A percentile compares a stretch with the other conserved stretches of the same genome.
Evolutionary conservation across 2,797 vertebrate species (phyloP).

Genomic region (Hirundo rustica): DNA sequence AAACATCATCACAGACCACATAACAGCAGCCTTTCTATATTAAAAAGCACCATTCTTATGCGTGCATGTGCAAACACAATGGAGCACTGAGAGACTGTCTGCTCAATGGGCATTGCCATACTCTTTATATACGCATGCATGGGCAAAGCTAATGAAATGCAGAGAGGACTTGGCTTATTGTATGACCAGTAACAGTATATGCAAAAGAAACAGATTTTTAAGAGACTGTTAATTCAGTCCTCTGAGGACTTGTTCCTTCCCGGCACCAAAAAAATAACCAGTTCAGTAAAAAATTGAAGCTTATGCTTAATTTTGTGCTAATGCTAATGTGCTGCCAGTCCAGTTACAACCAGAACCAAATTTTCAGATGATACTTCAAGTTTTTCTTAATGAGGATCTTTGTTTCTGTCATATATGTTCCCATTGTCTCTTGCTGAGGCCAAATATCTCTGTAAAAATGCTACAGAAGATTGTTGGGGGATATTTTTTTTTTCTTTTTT

Average conservation of each 20-base stretch:
- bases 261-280: not conserved
- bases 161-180: not conserved
- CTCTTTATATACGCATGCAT: slow-evolving; percentile 38
- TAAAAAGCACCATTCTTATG: slow-evolving; percentile 39
- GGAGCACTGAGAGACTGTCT: not conserved
- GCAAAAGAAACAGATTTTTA: not conserved
- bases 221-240: not conserved
- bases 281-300: not conserved
- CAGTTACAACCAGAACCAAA: not conserved
- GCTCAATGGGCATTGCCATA: not conserved
- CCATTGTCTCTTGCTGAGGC: not conserved
- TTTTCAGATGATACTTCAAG: not conserved
- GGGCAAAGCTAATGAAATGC: slow-evolving; percentile 39
- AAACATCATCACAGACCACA: not conserved
- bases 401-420: not conserved
- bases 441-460: not conserved
- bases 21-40: slow-evolving; percentile 12
- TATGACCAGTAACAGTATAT: not conserved
- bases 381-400: not conserved
- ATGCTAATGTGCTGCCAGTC: not conserved
- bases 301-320: not conserved
- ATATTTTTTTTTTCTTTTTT: not conserved
- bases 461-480: not conserved
- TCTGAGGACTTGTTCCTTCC: not conserved
- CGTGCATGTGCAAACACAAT: slow-evolving; percentile 67